Percentiles rank a stretch among this genome's conserved stretches.
Evolutionary conservation across 2,797 vertebrate genomes (phyloP).

Genomic region (Gambelia wislizenii): DNA sequence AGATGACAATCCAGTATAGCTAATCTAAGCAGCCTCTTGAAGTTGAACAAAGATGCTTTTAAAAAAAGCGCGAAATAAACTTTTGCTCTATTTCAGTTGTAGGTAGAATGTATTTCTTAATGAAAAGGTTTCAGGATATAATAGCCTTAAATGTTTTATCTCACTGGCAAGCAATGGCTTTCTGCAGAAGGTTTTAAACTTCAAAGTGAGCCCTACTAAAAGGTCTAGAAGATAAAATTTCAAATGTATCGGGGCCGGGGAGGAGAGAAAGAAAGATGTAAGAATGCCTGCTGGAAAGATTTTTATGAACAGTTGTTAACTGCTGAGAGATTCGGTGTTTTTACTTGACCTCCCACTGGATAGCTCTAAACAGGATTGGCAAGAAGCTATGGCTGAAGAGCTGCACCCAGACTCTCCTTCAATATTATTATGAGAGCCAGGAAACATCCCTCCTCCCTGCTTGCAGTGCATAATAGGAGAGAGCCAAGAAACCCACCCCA

Average conservation of each 20-base stretch:
- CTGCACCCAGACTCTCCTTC: neutral
- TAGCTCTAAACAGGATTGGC: conserved; percentile 63
- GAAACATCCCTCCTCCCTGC: neutral
- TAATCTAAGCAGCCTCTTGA: conserved; percentile 50
- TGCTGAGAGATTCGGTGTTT: conserved; percentile 61
- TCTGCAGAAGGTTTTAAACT: conserved; percentile 67
- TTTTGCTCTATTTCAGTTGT: conserved; percentile 60
- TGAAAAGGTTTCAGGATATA: conserved; percentile 59
- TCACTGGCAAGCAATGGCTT: conserved; percentile 42
- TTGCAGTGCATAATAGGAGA: neutral
- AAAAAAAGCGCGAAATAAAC: conserved; percentile 64
- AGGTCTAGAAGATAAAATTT: conserved; percentile 56
- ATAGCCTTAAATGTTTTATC: conserved; percentile 69
- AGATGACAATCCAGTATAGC: neutral
- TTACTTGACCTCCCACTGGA: conserved; percentile 53
- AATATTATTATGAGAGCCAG: neutral
- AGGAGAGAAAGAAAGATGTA: conserved; percentile 49
- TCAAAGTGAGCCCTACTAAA: conserved; percentile 67
- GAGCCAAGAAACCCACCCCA: neutral
- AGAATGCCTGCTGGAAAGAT: conserved; percentile 60
- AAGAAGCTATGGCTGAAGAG: conserved; percentile 41
- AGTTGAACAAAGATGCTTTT: conserved; percentile 49
- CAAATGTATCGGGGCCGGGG: conserved; percentile 8
- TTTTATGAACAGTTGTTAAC: conserved; percentile 69
- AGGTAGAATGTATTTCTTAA: conserved; percentile 61